Evolutionary conservation across 2,888 invertebrate species (phyloP).

Genomic region (Drosophila mulleri): DNA sequence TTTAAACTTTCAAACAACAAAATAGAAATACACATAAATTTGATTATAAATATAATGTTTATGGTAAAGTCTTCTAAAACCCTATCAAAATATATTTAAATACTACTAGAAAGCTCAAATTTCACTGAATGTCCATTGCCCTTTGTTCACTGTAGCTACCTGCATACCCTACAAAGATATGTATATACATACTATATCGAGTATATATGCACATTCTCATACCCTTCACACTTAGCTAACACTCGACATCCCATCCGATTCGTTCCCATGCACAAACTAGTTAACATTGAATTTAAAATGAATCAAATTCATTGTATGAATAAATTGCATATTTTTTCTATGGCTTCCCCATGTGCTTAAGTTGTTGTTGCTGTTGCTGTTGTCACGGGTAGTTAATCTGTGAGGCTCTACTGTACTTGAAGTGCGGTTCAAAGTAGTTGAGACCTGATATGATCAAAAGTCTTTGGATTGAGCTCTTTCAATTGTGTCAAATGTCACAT

Average conservation of each 20-base stretch:
- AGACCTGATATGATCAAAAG: constrained; percentile 32
- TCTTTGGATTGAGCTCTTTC: constrained; percentile 27
- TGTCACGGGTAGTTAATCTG: constrained; percentile 28
- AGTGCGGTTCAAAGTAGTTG: constrained; percentile 36
- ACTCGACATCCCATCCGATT: constrained; percentile 9
- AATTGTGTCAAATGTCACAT: constrained; percentile 42
- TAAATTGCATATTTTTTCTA: constrained; percentile 58
- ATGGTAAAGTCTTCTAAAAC: too few species aligned
- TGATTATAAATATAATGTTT: too few species aligned
- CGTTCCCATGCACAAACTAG: constrained; percentile 51
- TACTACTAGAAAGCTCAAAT: neutral
- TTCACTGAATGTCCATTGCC: neutral
- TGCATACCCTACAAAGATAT: neutral
- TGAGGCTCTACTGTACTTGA: constrained; percentile 40
- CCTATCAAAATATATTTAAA: too few species aligned
- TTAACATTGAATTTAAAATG: constrained; percentile 73
- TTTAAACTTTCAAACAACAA: too few species aligned
- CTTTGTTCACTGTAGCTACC: neutral
- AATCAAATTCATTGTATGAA: constrained; percentile 54
- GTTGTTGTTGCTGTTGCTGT: constrained; percentile 24
- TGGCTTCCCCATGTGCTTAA: constrained; percentile 60
- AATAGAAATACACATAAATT: too few species aligned
- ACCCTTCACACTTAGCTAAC: neutral
- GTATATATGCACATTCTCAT: constrained; percentile 2
- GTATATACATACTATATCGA: neutral